These are phyloP conservation scores for Diacarnus erythraeanus DNA, from an alignment of 37 sponge, comb jelly and placozoan species.

Conservation along the genomic window DNA sequence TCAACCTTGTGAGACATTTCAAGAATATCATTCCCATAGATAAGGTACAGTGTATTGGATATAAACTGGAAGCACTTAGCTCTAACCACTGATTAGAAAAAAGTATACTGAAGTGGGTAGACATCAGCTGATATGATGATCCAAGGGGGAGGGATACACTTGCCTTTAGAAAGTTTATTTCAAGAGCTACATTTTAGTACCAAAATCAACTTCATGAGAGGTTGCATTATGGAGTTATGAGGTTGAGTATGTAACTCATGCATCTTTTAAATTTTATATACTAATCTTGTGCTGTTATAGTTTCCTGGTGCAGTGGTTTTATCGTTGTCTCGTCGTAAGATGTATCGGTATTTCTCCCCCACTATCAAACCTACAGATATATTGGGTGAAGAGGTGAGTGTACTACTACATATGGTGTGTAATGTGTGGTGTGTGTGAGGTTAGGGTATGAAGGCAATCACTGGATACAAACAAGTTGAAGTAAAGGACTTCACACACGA, in stretches of 20 bases:
- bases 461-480: neutral
- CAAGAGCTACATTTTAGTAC: too few relatives aligned
- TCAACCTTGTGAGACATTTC: slow-evolving; percentile 38
- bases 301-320: slow-evolving; percentile 44
- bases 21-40: neutral
- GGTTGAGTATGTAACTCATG: too few relatives aligned
- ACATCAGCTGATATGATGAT: too few relatives aligned
- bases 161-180: too few relatives aligned
- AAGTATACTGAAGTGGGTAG: too few relatives aligned
- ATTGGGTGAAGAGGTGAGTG: slow-evolving; percentile 32
- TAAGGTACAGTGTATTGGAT: slow-evolving; percentile 17
- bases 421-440: neutral
- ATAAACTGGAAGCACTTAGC: neutral
- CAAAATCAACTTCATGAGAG: too few relatives aligned
- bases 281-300: neutral
- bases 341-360: slow-evolving; percentile 2
- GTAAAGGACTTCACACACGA: neutral
- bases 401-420: neutral
- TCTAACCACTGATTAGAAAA: too few relatives aligned
- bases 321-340: slow-evolving; percentile 38
- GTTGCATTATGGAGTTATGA: too few relatives aligned
- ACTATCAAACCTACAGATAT: neutral
- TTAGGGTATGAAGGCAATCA: slow-evolving; percentile 5
- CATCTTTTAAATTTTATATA: too few relatives aligned
- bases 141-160: too few relatives aligned